Base-by-base conservation (phyloP, 2,113 vertebrate species). In the Entosphenus tridentatus region DNA sequence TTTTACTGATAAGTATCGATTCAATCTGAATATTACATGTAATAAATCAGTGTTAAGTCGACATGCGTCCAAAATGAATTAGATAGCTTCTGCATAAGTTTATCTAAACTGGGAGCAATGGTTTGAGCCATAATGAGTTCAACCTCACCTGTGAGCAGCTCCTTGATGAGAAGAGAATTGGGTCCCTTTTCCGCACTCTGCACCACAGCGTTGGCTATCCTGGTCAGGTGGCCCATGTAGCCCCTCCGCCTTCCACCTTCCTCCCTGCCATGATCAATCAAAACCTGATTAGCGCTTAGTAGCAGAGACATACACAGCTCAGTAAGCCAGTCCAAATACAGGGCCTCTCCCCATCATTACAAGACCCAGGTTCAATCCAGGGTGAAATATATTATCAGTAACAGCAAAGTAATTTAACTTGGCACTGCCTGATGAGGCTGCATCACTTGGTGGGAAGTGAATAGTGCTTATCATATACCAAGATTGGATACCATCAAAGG, bases 201-300 rank as follows among this genome's bases (percentile, higher is more conserved):
- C 72, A 93, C 87, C 68, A 96, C 81, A 68, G 88, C 93, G 75
- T 96, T 98, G 9, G 90, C 89, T 80, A 96, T 98, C 81, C 93
- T 86, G 12, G 90, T 98, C 69, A 96, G 83, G 74, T 96, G 90
- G 8, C 92, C 92, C 93, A 96, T 96, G 73, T 96, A 98, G 69
- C 90, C 93, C 4, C 89, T 81, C 68, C 93, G 80, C n/a, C 85
- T 79, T 71, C 93, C 93, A 72, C 93, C 92, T 77, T 91, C 86
- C 2, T 81, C 80, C 79, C 93, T 96, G 78, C 54, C 73, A 73
- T 8, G 1, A 59, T 12, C 72, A 70, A 75, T 8, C 73, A 1
- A 68, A 71, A 39, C 39, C 39, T 39, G 39, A 39, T 39, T 39
- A 39, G 39, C 39, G 39, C 39, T 39, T 39, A 7, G 39, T 39